Evolutionary conservation across 1,140 invertebrate genomes (phyloP).

Genomic region (Pogonomyrmex barbatus): DNA sequence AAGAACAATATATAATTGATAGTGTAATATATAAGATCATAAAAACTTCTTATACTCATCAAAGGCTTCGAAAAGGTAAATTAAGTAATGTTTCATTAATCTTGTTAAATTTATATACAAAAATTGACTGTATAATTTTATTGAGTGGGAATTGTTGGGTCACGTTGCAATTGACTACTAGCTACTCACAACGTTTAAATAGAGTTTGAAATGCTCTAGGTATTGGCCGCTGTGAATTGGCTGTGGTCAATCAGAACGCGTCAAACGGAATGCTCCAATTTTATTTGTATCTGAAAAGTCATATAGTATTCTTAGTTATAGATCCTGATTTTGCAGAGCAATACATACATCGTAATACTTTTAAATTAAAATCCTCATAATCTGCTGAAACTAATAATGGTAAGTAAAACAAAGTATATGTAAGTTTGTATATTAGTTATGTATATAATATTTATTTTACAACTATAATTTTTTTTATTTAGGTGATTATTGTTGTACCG

Average conservation of each 20-base stretch:
- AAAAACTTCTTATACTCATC: not conserved
- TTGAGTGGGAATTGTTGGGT: no score
- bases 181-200: no score
- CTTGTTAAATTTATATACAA: not conserved
- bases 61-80: not conserved
- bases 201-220: no score
- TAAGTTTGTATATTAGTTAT: conserved; percentile 10
- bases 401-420: conserved; percentile 7
- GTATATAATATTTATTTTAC: conserved; percentile 1
- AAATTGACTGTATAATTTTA: no score
- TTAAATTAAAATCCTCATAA: not conserved
- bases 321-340: not conserved
- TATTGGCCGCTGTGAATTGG: no score
- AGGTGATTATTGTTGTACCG: not conserved
- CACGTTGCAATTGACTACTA: no score
- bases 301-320: not conserved
- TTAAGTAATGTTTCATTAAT: not conserved
- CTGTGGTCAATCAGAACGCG: no score
- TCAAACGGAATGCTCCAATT: no score
- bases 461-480: conserved; percentile 14
- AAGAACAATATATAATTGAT: not conserved
- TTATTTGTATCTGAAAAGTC: not conserved
- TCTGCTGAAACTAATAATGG: not conserved
- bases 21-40: not conserved
- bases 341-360: not conserved